Evolutionary conservation across 2,888 invertebrate species (phyloP), one percentile per base, ranked within the genome.

Genomic region (Parnassius smintheus): DNA sequence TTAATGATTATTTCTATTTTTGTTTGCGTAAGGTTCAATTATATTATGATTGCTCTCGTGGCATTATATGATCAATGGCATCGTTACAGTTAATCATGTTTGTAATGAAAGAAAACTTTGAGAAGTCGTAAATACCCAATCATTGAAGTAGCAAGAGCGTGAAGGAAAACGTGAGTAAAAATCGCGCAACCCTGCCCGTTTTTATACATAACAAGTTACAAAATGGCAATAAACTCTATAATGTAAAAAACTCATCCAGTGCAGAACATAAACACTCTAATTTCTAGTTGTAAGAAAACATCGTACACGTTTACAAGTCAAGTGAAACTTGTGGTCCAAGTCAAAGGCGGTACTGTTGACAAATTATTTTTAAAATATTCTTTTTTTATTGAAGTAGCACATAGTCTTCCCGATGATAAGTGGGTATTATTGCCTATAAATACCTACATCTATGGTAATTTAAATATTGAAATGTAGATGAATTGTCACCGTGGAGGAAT

Each of bases 221-320:
- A 79, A 82, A 81, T 75, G 74, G 75, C 78, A 69, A 80, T 86
- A 85, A 86, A 83, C 65, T 68, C 54, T 68, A 77, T 69, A 75
- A 82, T 86, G 83, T 85, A 83, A 83, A 86, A 86, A 87, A 85
- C 80, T 83, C 82, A 77, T 83, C 78, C 80, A 77, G 75, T 74
- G 74, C 76, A 75, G 75, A 69, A 74, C 80, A 78, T 87, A 85
- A 85, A 86, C 83, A 81, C 75, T 80, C 80, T 76, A 77, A 78
- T 78, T 76, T 74, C 78, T 76, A 80, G 81, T 82, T 83, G 81
- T 82, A 84, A 84, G 86, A 82, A 84, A 86, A 85, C 84, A 83
- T 85, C 85, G 85, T 86, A 84, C 87, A 85, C 78, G 82, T 74
- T 85, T 85, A 82, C 82, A 83, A 85, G 84, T 83, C 79, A 77